Percentiles rank a stretch among this genome's conserved stretches.
Conservation (phyloP, 2,113 vertebrate species). For the Desmodus rotundus region DNA sequence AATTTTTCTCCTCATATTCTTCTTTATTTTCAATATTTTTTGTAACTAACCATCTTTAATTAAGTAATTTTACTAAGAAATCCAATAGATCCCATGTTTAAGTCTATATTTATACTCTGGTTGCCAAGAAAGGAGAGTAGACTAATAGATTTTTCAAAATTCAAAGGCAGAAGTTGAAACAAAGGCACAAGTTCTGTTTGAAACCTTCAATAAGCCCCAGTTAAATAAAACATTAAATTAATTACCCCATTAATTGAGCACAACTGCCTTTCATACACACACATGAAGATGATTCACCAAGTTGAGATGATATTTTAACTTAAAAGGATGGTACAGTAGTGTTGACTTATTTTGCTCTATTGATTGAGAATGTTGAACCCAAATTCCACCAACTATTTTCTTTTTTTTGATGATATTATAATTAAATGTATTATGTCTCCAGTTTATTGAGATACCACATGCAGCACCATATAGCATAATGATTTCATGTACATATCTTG, state of each 20-base stretch:
- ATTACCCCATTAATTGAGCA: neutral
- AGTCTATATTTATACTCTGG: neutral
- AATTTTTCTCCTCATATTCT: neutral
- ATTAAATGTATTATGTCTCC: neutral
- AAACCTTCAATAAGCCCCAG: neutral
- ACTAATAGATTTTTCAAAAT: neutral
- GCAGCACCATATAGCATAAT: neutral
- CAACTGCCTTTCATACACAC: neutral
- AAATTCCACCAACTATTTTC: neutral
- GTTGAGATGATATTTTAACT: neutral
- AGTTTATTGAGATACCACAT: neutral
- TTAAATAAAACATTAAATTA: neutral
- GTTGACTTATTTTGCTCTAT: neutral
- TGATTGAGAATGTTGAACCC: neutral
- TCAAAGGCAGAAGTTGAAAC: neutral
- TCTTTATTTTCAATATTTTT: constrained; percentile 5
- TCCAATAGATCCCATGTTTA: neutral
- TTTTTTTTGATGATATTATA: neutral
- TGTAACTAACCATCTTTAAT: neutral
- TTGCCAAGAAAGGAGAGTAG: neutral
- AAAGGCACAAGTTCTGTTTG: constrained; percentile 30
- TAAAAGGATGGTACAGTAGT: neutral
- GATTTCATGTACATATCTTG: neutral
- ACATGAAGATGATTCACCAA: neutral
- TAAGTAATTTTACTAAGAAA: neutral